Evolutionary conservation across 2,113 vertebrate species (phyloP), one percentile per base, ranked within the genome.

Genomic region (Nerophis ophidion): DNA sequence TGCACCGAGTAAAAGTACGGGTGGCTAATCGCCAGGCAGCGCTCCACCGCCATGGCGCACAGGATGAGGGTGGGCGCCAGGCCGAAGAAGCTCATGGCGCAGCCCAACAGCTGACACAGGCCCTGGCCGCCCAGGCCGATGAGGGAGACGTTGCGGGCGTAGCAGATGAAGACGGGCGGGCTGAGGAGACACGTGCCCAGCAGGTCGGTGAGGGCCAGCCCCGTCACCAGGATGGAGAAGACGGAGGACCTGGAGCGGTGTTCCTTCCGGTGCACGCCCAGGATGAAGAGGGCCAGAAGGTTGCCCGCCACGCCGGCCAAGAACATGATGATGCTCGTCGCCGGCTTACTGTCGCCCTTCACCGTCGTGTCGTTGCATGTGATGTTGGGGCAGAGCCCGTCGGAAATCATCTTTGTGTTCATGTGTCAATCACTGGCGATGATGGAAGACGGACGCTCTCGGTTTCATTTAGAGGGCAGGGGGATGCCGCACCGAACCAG

Each of bases 1-100:
- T 90, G 88, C 44, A 89, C 88, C 0, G 92, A 85, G 71, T 96
- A 96, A 35, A 91, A 81, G 64, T 94, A 96, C 0, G 94, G 93
- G 79, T 92, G 91, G 76, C 92, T 94, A 81, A 96, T 91, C n/a
- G 94, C 93, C 73, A 95, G 84, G 81, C 93, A 96, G 40, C 93
- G 89, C 65, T 96, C 94, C 76, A 94, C 90, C 0, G 93, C 92
- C 93, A 96, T 96, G 70, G 92, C 84, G 2, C 87, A 93, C 13
- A 96, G 86, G 61, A 95, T 91, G 59, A 94, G 83, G 17, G 87
- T 95, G 71, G 94, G 89, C 0, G 94, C 91, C 76, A 94, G 83
- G 68, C 91, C 92, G 8, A 95, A 95, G 84, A 93, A 94, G 42
- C 91, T 93, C 91, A 95, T 90, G 61, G 89, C 90, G 1, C 93